Conservation (phyloP, 2,888 invertebrate genomes). For the Arctia plantaginis region DNA sequence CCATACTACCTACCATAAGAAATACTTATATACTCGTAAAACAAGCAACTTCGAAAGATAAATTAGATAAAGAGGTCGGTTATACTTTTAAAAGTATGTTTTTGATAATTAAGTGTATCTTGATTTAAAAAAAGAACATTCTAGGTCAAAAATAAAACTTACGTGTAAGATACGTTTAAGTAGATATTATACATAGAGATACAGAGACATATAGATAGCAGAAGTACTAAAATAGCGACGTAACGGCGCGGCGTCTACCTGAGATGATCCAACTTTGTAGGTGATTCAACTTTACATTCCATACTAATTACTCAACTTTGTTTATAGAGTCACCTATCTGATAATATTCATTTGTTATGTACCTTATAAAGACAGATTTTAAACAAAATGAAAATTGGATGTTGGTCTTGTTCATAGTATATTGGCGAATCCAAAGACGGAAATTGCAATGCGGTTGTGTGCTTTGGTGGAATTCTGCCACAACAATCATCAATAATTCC, state of each 20-base stretch:
- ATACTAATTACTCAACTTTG: constrained; percentile 54
- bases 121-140: constrained; percentile 36
- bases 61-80: neutral
- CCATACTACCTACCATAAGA: neutral
- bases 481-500: too few species aligned
- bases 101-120: neutral
- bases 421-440: too few species aligned
- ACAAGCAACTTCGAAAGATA: neutral
- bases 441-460: too few species aligned
- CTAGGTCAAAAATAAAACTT: constrained; percentile 37
- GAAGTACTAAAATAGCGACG: constrained; percentile 60
- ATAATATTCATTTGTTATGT: constrained; percentile 21
- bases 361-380: neutral
- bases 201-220: constrained; percentile 29
- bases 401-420: too few species aligned
- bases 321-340: constrained; percentile 39
- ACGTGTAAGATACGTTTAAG: constrained; percentile 20
- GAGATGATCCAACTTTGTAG: constrained; percentile 63
- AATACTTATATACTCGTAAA: too few species aligned
- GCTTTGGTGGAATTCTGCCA: too few species aligned
- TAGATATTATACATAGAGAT: constrained; percentile 6
- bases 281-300: constrained; percentile 63
- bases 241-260: constrained; percentile 59
- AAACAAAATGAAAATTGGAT: neutral
- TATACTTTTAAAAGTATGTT: neutral